These are phyloP conservation scores for Puffinus mauretanicus DNA, from an alignment of 2,113 vertebrate species.

Conservation along the genomic window DNA sequence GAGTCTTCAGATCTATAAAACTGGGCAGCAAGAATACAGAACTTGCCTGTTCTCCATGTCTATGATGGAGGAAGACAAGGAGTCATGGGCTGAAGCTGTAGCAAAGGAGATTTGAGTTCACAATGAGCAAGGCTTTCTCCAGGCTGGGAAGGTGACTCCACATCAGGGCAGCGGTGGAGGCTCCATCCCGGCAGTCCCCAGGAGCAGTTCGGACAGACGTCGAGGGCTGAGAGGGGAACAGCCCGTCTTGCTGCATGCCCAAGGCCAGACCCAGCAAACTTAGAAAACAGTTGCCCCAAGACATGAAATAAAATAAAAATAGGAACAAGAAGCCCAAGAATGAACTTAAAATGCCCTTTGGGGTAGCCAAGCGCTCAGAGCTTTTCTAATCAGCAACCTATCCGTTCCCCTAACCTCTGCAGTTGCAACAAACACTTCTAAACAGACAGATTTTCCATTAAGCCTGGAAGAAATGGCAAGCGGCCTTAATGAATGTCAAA, in stretches of 20 bases:
- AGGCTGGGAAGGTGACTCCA: not conserved
- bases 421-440: slow-evolving; percentile 19
- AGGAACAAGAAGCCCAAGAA: not conserved
- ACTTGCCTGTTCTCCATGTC: not conserved
- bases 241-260: not conserved
- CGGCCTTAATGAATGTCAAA: slow-evolving; percentile 62
- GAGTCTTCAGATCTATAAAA: not conserved
- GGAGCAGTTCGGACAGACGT: not conserved
- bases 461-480: slow-evolving; percentile 51
- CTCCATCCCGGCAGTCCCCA: not conserved
- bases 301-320: not conserved
- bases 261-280: not conserved
- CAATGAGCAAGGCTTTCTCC: rapidly evolving
- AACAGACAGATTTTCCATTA: slow-evolving; percentile 56
- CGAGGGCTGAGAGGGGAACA: not conserved
- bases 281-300: not conserved
- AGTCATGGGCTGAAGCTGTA: not conserved
- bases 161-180: not conserved
- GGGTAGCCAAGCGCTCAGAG: not conserved
- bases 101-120: not conserved
- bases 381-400: slow-evolving; percentile 26
- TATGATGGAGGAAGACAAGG: not conserved
- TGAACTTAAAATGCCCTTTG: slow-evolving; percentile 51
- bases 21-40: not conserved
- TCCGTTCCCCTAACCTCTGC: not conserved